Percentiles rank a stretch among this genome's conserved stretches.
phyloP scores from a whole-genome alignment of 30 jellyfish, hydroid and myxozoan genomes.

The Cassiopea andromeda region DNA sequence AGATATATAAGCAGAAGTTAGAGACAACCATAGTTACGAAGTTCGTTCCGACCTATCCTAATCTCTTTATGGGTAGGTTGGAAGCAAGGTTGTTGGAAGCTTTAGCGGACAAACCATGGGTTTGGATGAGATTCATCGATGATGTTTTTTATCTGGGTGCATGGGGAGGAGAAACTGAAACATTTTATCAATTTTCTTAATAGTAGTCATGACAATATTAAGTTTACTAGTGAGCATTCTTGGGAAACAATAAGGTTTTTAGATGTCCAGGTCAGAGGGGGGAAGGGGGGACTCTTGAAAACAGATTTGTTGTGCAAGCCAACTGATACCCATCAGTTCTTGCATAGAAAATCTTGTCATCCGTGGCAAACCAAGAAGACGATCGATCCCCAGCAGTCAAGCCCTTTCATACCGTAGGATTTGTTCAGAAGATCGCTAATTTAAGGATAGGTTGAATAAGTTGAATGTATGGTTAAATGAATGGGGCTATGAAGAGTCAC shows the following conservation, averaged over 20 bases:
- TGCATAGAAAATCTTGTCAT: slow-evolving; percentile 3
- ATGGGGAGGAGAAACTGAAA: slow-evolving; percentile 50
- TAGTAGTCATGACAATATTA: background rate
- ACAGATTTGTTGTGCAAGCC: background rate
- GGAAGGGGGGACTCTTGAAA: background rate
- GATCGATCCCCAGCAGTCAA: background rate
- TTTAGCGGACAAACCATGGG: slow-evolving; percentile 34
- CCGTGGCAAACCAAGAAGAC: background rate
- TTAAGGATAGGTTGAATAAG: background rate
- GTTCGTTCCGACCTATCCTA: slow-evolving; percentile 10
- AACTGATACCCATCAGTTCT: slow-evolving; percentile 32
- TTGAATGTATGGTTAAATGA: background rate
- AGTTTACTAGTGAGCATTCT: slow-evolving; percentile 8
- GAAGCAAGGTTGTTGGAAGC: slow-evolving; percentile 40
- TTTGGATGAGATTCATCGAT: slow-evolving; percentile 59
- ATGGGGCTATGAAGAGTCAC: background rate
- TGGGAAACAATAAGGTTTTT: slow-evolving; percentile 9
- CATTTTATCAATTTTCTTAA: slow-evolving; percentile 21
- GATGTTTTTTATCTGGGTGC: slow-evolving; percentile 46
- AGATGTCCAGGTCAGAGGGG: slow-evolving; percentile 28
- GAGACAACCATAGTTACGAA: background rate
- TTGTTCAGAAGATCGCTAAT: slow-evolving; percentile 11
- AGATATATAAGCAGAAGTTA: background rate
- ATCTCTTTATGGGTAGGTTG: slow-evolving; percentile 36
- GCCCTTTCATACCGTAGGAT: slow-evolving; percentile 10